Evolutionary conservation across 2,113 vertebrate genomes (phyloP).

Genomic region (Heterotilapia buettikoferi): DNA sequence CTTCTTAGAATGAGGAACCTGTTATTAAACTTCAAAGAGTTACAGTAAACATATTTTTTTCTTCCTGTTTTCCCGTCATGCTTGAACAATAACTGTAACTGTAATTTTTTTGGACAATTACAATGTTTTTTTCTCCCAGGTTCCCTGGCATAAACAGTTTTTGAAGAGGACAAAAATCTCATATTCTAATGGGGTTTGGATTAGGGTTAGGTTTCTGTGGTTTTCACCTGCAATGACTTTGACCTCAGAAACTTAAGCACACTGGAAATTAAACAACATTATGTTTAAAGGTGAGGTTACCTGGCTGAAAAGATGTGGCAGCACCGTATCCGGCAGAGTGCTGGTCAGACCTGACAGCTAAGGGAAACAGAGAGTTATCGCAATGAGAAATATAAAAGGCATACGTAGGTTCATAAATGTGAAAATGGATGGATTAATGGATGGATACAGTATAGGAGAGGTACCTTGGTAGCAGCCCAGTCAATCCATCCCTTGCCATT

Average conservation of each 20-base stretch:
- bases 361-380: background rate
- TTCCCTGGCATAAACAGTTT: background rate
- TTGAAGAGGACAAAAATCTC: background rate
- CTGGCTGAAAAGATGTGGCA: constrained; percentile 97
- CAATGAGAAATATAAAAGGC: background rate
- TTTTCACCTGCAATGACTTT: background rate
- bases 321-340: constrained; percentile 81
- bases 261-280: background rate
- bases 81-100: background rate
- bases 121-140: background rate
- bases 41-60: accelerated
- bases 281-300: constrained; percentile 56
- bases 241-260: background rate
- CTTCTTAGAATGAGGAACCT: background rate
- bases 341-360: constrained; percentile 91
- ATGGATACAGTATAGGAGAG: accelerated
- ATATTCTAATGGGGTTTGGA: background rate
- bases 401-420: accelerated
- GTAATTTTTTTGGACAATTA: background rate
- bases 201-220: background rate
- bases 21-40: background rate
- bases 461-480: constrained; percentile 94
- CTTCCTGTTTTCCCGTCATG: accelerated
- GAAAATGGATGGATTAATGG: background rate
- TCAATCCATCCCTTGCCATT: constrained; percentile 98